Evolutionary conservation across 2,888 invertebrate genomes (phyloP).

Genomic region (Microplitis deprimator): DNA sequence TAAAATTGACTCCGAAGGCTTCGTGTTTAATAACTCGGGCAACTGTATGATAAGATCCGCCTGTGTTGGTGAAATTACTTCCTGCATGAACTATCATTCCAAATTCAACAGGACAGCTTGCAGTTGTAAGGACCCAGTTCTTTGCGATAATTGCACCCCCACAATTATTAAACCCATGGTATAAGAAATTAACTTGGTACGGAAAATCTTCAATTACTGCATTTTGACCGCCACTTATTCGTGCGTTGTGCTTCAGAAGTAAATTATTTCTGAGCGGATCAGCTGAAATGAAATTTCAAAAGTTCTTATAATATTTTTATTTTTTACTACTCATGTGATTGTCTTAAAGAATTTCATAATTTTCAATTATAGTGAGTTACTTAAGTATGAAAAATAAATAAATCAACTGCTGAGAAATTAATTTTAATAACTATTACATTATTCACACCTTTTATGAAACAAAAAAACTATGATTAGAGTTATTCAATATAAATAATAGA

Average conservation of each 20-base stretch:
- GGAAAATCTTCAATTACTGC: conserved; percentile 72
- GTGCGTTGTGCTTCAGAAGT: background rate
- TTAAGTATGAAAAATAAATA: no score
- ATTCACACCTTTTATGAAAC: no score
- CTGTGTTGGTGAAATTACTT: conserved; percentile 70
- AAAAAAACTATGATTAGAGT: no score
- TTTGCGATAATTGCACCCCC: conserved; percentile 74
- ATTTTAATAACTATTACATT: no score
- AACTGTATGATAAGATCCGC: conserved; percentile 73
- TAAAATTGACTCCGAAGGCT: conserved; percentile 68
- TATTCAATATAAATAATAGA: no score
- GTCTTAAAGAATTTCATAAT: no score
- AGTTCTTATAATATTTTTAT: background rate
- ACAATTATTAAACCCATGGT: conserved; percentile 72
- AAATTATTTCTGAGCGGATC: background rate
- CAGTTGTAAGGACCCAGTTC: conserved; percentile 74
- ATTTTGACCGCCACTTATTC: conserved; percentile 73
- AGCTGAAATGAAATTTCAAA: background rate
- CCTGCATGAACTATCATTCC: conserved; percentile 72
- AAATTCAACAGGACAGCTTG: conserved; percentile 71
- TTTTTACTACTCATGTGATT: no score
- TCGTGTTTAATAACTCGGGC: conserved; percentile 73
- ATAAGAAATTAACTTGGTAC: conserved; percentile 72
- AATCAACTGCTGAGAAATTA: no score
- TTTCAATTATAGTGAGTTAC: no score